Percentiles rank a stretch among this genome's conserved stretches.
Evolutionary conservation across 2,113 vertebrate genomes (phyloP).

Genomic region (Myiozetetes cayanensis): DNA sequence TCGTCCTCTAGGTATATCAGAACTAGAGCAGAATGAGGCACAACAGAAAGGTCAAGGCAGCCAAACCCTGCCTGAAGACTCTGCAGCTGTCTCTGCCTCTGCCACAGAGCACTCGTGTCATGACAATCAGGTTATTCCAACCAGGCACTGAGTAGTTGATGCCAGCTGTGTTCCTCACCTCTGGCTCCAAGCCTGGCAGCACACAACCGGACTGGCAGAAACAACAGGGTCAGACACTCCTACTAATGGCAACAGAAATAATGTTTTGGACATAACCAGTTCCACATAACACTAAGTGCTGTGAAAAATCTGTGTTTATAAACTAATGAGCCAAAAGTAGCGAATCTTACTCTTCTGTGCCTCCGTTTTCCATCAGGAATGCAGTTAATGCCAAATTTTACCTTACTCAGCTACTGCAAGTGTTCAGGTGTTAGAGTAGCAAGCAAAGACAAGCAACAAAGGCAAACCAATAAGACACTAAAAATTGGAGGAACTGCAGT

Average conservation of each 20-base stretch:
- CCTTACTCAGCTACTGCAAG: not conserved
- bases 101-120: not conserved
- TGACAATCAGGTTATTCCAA: not conserved
- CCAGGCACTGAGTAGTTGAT: not conserved
- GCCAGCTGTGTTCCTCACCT: not conserved
- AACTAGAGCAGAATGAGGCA: conserved; percentile 21
- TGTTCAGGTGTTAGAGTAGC: not conserved
- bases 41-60: not conserved
- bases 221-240: not conserved
- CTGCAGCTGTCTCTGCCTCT: not conserved
- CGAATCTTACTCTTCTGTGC: not conserved
- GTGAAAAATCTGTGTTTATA: not conserved
- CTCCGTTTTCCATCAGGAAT: not conserved
- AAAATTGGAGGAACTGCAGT: not conserved
- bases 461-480: not conserved
- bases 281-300: not conserved
- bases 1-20: conserved; percentile 1
- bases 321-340: not conserved
- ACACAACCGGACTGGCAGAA: not conserved
- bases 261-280: not conserved
- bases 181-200: not conserved
- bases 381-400: not conserved
- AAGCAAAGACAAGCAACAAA: not conserved
- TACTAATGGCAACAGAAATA: not conserved
- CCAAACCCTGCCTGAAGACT: not conserved